Evolutionary conservation across 2,888 invertebrate species (phyloP).

Genomic region (Dromius quadrimaculatus): DNA sequence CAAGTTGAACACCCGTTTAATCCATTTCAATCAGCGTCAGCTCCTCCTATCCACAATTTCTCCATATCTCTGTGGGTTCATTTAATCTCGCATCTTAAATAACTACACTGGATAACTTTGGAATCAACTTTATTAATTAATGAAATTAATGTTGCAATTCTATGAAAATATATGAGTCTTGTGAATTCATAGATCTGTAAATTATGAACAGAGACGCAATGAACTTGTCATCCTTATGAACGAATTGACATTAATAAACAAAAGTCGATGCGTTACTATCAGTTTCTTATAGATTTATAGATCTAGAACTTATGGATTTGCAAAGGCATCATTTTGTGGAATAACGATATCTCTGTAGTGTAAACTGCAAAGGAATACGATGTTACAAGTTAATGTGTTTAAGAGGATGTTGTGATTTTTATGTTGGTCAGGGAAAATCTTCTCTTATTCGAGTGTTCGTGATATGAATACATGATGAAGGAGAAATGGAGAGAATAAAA

Average conservation of each 20-base stretch:
- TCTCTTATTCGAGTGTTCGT: constrained; percentile 24
- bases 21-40: not conserved
- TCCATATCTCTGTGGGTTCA: not conserved
- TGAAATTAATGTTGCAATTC: too few relatives aligned
- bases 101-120: constrained; percentile 11
- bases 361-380: too few relatives aligned
- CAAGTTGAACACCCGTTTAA: not conserved
- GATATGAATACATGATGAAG: constrained; percentile 16
- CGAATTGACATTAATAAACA: too few relatives aligned
- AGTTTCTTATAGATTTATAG: too few relatives aligned
- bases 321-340: too few relatives aligned
- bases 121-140: constrained; percentile 34
- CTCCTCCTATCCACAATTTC: not conserved
- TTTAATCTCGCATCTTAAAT: constrained; percentile 15
- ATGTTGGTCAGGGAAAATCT: constrained; percentile 21
- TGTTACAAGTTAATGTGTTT: constrained; percentile 22
- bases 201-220: too few relatives aligned
- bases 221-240: too few relatives aligned
- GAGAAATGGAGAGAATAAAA: constrained; percentile 19
- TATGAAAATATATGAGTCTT: too few relatives aligned
- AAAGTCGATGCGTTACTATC: too few relatives aligned
- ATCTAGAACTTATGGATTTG: not conserved
- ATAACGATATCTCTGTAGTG: too few relatives aligned
- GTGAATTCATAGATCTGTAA: too few relatives aligned
- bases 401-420: constrained; percentile 2